These are phyloP conservation scores for Basileuterus tristriatus DNA, from an alignment of 2,797 vertebrate genomes.

Conservation along the genomic window DNA sequence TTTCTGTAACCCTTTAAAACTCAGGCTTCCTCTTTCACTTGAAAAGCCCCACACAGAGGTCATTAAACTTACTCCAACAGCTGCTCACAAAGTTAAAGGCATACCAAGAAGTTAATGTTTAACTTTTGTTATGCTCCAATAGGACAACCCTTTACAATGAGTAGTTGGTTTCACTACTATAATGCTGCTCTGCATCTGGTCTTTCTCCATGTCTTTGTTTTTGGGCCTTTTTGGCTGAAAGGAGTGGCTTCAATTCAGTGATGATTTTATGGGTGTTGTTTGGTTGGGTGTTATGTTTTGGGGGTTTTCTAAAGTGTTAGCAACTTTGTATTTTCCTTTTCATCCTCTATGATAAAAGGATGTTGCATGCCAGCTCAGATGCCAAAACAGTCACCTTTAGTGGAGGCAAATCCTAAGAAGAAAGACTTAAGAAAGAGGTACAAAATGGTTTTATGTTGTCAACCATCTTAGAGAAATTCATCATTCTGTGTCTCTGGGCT, in stretches of 20 bases:
- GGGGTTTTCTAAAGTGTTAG: background rate
- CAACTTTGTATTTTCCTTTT: background rate
- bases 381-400: background rate
- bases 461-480: rapidly evolving
- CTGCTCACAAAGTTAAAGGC: background rate
- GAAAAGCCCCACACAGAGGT: background rate
- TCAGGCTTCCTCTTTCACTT: background rate
- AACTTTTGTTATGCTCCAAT: background rate
- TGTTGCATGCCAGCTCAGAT: background rate
- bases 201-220: background rate
- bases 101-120: background rate
- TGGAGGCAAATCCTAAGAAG: background rate
- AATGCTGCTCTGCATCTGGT: background rate
- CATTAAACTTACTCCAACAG: background rate
- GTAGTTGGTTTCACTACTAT: background rate
- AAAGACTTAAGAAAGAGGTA: background rate
- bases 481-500: background rate
- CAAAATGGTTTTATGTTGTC: background rate
- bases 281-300: background rate
- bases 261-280: background rate
- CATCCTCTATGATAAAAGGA: rapidly evolving
- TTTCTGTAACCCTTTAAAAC: background rate
- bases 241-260: background rate
- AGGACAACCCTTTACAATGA: background rate
- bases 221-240: background rate